These are phyloP conservation scores for Paelopatides confundens DNA, from an alignment of 53 echinoderm and acorn worm species.

Conservation along the genomic window DNA sequence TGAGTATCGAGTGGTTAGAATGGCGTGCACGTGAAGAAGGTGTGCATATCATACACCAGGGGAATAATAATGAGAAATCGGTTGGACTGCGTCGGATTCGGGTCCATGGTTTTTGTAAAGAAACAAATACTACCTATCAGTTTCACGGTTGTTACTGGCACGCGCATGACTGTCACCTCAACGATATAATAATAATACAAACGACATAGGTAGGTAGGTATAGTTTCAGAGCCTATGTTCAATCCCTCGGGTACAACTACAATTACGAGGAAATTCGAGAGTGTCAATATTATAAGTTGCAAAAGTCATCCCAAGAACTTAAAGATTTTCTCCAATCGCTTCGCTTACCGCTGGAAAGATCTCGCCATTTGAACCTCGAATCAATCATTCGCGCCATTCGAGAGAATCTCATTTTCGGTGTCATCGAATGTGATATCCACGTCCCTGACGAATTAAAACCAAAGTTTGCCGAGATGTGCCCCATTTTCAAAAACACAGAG, in stretches of 20 bases:
- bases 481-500: slow-evolving; percentile 55
- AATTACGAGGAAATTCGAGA: slow-evolving; percentile 35
- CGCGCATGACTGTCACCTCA: background rate
- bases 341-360: background rate
- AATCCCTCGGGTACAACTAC: no score
- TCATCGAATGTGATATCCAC: slow-evolving; percentile 43
- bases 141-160: slow-evolving; percentile 33
- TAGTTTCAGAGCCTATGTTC: no score
- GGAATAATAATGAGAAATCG: background rate
- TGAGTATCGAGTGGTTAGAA: slow-evolving; percentile 50
- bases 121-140: background rate
- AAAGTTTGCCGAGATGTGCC: slow-evolving; percentile 51
- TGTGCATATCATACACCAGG: slow-evolving; percentile 19
- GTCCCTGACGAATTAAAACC: slow-evolving; percentile 24
- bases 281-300: slow-evolving; percentile 43
- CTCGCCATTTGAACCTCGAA: no score
- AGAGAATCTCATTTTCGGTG: slow-evolving; percentile 58
- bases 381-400: no score
- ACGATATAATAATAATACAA: background rate
- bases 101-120: background rate
- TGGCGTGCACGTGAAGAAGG: slow-evolving; percentile 14
- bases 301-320: background rate
- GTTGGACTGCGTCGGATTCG: background rate
- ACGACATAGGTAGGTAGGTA: background rate
- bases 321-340: background rate